phyloP scores from a whole-genome alignment of 2,888 invertebrate species.

The Sympetrum striolatum region DNA sequence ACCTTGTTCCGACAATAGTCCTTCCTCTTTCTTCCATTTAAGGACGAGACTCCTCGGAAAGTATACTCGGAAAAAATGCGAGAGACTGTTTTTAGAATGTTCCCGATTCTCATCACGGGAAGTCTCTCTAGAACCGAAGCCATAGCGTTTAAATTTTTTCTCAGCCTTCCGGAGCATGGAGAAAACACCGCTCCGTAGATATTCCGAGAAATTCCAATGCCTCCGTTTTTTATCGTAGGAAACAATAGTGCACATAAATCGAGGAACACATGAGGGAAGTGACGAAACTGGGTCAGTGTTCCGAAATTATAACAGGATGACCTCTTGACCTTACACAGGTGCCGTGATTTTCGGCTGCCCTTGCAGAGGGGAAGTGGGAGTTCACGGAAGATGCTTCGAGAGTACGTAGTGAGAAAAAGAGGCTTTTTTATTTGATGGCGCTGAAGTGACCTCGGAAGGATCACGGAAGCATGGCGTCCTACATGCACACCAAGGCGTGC shows the following conservation, averaged over 20 bases:
- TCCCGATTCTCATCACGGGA: background rate
- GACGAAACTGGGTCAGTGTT: background rate
- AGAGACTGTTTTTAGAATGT: background rate
- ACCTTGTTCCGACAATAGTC: background rate
- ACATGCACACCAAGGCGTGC: background rate
- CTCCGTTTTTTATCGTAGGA: background rate
- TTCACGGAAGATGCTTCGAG: background rate
- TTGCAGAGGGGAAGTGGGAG: background rate
- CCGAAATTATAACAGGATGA: background rate
- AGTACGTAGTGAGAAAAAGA: background rate
- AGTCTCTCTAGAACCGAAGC: background rate
- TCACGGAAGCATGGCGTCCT: background rate
- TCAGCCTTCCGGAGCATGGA: background rate
- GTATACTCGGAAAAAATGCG: background rate
- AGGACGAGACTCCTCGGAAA: background rate
- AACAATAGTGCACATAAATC: background rate
- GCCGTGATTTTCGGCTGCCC: background rate
- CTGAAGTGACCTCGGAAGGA: background rate
- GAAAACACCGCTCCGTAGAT: background rate
- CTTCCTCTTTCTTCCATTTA: background rate
- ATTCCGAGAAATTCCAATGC: background rate
- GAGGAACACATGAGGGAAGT: background rate
- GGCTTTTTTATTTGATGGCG: background rate
- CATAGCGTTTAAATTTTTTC: background rate
- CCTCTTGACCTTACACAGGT: background rate